Base-by-base conservation (phyloP, 1,140 invertebrate genomes). In the Drosophila ironensis region DNA sequence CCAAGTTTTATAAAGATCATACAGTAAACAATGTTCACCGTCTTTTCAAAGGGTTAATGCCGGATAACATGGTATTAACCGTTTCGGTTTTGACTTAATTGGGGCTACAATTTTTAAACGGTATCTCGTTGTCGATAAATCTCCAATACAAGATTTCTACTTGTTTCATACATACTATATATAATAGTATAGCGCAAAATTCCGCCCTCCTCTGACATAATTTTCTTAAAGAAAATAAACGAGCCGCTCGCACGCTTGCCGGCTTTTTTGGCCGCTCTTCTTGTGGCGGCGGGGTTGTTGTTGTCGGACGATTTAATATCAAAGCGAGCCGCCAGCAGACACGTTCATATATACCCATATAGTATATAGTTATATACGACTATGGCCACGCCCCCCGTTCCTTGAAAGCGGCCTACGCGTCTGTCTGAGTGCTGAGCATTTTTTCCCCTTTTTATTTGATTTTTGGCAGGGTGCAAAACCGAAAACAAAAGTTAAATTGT, bases 241-340 rank as follows among this genome's bases (percentile, higher is more conserved):
- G 60, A 61, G 66, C 52, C 67, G 33, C 76, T 75, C 45, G 76
- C 75, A 81, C 71, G 75, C 72, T 81, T 46, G 72, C 57, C 41
- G 59, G 66, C 50, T 35, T 77, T 48, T 77, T 77, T 45, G 48
- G 63, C 38, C 37, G 41, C 37, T 52, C 38, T 48, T 61, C 72
- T 22, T 37, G 50, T 72, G 35, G 22, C 42, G 22, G 52, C 42
- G 44, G 46, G 52, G 69, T 52, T 57, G 37, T 48, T 57, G 44
- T 51, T 76, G 60, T 46, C 63, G 61, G 46, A 74, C 78, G 69
- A 86, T 82, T 82, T 82, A 82, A 84, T 82, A 82, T 82, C 78
- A 82, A 82, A 82, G 78, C 38, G 24, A 61, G 64, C 78, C 78
- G 77, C 54, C 77, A 69, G 63, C 60, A 64, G 64, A 80, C 71